Base-by-base conservation (phyloP, 2,797 vertebrate species). In the Characodon lateralis region DNA sequence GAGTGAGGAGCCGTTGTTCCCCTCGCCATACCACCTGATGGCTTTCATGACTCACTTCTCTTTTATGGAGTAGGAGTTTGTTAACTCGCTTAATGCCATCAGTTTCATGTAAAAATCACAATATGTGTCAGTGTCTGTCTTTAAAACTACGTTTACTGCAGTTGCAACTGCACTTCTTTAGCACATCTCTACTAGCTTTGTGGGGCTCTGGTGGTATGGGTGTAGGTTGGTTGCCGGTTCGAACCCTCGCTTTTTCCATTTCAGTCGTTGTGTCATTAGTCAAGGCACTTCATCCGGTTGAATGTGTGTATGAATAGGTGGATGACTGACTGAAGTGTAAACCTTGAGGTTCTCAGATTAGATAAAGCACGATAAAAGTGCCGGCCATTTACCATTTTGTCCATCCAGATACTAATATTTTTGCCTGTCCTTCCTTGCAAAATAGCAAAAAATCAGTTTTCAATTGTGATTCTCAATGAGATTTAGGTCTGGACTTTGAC, bases 1-100 rank as follows among this genome's bases (percentile, higher is more conserved):
- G 31, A 22, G 31, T 65, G 18, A 1, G 16, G 31, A 39, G 31
- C 50, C 53, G 48, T 1, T 79, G 28, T 71, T 24, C 6, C 65
- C 18, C 28, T 31, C 46, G 77, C 26, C 26, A 66, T 41, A 48
- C 76, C 53, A 55, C 28, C 43, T 31, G 72, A 53, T 78, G 83
- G 76, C 68, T 81, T 78, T 77, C 16, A 71, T 87, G 86, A 91
- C 53, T 86, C 79, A 81, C 43, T 74, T 81, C 46, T 73, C 26
- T 56, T 71, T 74, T 5, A 39, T 43, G 39, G 53, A 35, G 43
- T 22, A 24, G 7, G 41, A 78, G 74, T 2, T 77, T 77, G 39
- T 71, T 26, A 43, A 69, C 28, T 1, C 13, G 18, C 18, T 24
- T 31, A 39, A 81, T 78, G 6, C 12, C 1, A 16, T 66, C 7